Base-by-base conservation (phyloP, 2,888 invertebrate species). In the Cheilosia urbana region DNA sequence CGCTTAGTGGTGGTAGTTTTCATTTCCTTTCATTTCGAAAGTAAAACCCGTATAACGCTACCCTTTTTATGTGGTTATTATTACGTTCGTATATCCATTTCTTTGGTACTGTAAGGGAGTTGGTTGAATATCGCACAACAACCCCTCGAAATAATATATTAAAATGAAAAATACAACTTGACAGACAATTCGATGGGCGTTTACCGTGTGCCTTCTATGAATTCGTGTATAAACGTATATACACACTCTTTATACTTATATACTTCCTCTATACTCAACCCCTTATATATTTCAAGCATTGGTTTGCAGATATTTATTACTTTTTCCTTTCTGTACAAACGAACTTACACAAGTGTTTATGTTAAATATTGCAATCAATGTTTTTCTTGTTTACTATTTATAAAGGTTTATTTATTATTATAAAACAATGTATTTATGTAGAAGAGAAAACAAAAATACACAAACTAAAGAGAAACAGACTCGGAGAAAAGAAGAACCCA, bases 391-490 rank as follows among this genome's bases (percentile, higher is more conserved):
- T 53, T 30, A 37, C 30, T 63, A 57, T 69, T 71, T 57, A 47
- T 40, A 42, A 11, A 37, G 30, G 17, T 55, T 40, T 57, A 58
- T 57, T 51, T 11, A 13, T 17, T 47, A 51, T 24, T 11, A 4
- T 4, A 51, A 24, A 51, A 51, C 58, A n/a, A 55, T 19, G 21
- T 57, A 17, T 49, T 69, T 27, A 62, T 57, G 21, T 49, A 49
- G 45, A 45, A 34, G 45, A 57, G 45, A 17, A 42, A 42, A 24
- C 34, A 13, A 55, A 30, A 47, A 47, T 19, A 47, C 47, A 73
- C 73, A 87, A 53, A 34, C 85, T 87, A 88, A 81, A 87, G 88
- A 63, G 66, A 19, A 42, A 72, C 85, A 75, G 82, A 77, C 47
- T 37, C 80, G 87, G 63, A 71, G 27, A 66, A 76, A 88, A 83